Evolutionary conservation across 1,140 invertebrate genomes (phyloP), one percentile per base, ranked within the genome.

Genomic region (Drosophila leontia): DNA sequence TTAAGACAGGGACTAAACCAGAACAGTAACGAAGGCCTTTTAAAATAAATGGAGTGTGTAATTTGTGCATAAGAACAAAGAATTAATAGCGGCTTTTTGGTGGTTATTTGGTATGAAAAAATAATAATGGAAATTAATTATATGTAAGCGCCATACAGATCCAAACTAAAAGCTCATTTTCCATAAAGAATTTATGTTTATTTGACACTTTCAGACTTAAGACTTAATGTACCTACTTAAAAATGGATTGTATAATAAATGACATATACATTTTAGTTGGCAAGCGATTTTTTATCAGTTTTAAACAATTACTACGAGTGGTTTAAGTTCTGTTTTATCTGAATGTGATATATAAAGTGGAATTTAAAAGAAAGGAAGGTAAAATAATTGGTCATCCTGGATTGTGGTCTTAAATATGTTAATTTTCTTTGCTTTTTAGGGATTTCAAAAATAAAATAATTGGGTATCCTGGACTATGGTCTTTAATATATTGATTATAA

Each of bases 1-100:
- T 60, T 29, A 34, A 32, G 45, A 59, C 48, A 23, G 34, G 50
- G 50, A 83, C 51, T 34, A 53, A 63, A 48, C 44, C 39, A 70
- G 64, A 50, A 39, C 32, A 83, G 39, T 44, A 82, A 85, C 55
- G 51, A 79, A 76, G 75, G 75, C 75, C 78, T 82, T 82, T 86
- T 37, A 34, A 75, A 79, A 65, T 58, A 76, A 76, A 58, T 39
- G 61, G 61, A 76, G 47, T 58, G 15, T 42, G 37, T 64, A 57
- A 57, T 64, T n/a, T 69, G 26, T 70, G 61, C 67, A n/a, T 65
- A 58, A 37, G 41, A 41, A 63, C 51, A 13, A 32, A 35, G 34
- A 44, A 35, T 29, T 3, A 35, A 32, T 45, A 34, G 1, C 1
- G 3, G 17, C 7, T 37, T 45, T 67, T 55, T 13, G 17, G 23